Evolutionary conservation across 92 coral and sea anemone genomes (phyloP).

Genomic region (Siderastrea radians): DNA sequence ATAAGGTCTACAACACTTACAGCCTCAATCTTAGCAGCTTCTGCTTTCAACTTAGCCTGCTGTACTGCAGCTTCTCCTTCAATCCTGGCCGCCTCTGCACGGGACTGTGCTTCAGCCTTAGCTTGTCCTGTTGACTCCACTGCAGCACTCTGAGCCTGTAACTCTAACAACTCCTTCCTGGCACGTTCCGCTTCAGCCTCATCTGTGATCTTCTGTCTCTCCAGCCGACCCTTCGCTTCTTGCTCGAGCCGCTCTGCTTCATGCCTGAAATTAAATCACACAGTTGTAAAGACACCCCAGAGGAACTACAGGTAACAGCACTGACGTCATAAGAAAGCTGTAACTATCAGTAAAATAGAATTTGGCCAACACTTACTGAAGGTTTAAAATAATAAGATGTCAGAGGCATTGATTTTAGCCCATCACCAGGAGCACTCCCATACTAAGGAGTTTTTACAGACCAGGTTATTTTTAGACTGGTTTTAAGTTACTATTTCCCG

Average conservation of each 20-base stretch:
- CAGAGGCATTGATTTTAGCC: no score
- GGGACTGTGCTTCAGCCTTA: constrained; percentile 99
- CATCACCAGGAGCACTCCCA: no score
- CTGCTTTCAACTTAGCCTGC: constrained; percentile 96
- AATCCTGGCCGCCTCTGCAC: constrained; percentile 98
- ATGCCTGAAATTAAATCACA: constrained; percentile 67
- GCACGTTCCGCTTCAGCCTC: constrained; percentile 99
- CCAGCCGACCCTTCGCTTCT: constrained; percentile 98
- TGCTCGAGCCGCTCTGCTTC: constrained; percentile 99
- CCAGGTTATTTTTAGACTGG: no score
- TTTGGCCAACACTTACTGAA: no score
- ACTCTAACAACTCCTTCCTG: constrained; percentile 89
- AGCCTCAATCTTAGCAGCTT: constrained; percentile 93
- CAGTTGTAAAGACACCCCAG: neutral
- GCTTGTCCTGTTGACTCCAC: constrained; percentile 99
- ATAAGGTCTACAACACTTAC: constrained; percentile 62
- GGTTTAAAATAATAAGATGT: no score
- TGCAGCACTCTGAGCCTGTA: constrained; percentile 99
- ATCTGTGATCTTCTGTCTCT: constrained; percentile 95
- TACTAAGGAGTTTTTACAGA: no score
- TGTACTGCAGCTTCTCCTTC: constrained; percentile 97
- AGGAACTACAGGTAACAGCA: no score
- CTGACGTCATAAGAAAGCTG: no score
- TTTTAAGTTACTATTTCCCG: no score
- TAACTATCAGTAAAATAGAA: no score